Evolutionary conservation across 2,797 vertebrate genomes (phyloP).

Genomic region (Acestrorhynchus altus): DNA sequence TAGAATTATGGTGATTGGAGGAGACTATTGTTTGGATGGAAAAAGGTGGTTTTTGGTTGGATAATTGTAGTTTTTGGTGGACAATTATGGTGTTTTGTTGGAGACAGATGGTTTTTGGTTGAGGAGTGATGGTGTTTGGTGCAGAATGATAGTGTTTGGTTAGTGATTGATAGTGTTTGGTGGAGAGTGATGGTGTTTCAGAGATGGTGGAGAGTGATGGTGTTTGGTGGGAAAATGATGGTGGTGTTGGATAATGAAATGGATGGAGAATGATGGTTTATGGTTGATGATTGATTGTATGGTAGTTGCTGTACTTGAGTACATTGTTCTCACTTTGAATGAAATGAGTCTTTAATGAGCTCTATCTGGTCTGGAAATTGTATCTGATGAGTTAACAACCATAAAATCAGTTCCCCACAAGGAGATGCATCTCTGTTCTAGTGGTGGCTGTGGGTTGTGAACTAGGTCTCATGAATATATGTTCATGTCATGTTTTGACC

Average conservation of each 20-base stretch:
- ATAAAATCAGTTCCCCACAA: background rate
- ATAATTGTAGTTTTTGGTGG: background rate
- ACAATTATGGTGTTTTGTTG: background rate
- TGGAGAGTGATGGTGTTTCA: too few species aligned
- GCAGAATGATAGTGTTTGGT: background rate
- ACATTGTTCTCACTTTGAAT: background rate
- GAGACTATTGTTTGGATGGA: background rate
- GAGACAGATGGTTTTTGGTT: background rate
- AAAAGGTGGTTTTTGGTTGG: background rate
- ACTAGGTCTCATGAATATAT: background rate
- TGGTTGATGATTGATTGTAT: background rate
- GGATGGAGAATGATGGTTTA: background rate
- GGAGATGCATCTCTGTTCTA: background rate
- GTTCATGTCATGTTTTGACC: slow-evolving; percentile 9
- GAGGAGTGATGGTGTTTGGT: too few species aligned
- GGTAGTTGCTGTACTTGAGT: too few species aligned
- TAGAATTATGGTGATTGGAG: background rate
- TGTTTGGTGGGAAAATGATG: background rate
- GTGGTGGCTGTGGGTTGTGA: background rate
- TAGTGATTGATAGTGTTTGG: background rate
- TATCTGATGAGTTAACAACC: background rate
- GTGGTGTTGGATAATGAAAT: background rate
- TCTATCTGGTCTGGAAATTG: background rate
- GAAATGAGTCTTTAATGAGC: background rate
- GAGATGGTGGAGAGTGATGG: background rate